phyloP scores from a whole-genome alignment of 1,140 invertebrate genomes.

The Ostrea edulis region DNA sequence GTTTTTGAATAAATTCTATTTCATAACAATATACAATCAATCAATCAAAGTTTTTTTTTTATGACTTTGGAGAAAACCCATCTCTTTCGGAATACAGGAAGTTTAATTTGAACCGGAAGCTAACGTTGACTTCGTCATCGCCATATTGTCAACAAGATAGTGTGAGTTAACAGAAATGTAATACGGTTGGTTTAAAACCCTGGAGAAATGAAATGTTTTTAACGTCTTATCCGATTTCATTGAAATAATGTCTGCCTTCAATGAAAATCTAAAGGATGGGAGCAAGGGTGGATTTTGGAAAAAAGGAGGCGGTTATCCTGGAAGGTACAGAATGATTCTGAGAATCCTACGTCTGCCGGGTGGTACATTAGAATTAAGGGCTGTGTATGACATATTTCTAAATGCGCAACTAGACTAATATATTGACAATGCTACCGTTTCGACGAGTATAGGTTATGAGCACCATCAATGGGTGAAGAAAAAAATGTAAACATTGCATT shows the following conservation, averaged over 20 bases:
- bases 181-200: background rate
- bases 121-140: constrained; percentile 36
- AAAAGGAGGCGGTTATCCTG: constrained; percentile 66
- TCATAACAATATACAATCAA: too few species aligned
- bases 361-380: too few species aligned
- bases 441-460: too few species aligned
- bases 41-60: too few species aligned
- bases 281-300: constrained; percentile 70
- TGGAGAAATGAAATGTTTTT: background rate
- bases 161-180: background rate
- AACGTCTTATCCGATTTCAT: background rate
- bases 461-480: too few species aligned
- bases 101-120: constrained; percentile 41
- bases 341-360: too few species aligned
- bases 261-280: constrained; percentile 58
- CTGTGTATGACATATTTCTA: too few species aligned
- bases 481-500: too few species aligned
- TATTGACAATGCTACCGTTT: too few species aligned
- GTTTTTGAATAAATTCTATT: too few species aligned
- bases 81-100: background rate
- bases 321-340: constrained; percentile 63
- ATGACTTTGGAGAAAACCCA: background rate
- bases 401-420: too few species aligned
- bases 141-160: constrained; percentile 54
- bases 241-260: constrained; percentile 55